Base-by-base conservation (phyloP, 2,888 invertebrate genomes). In the Autographa gamma region DNA sequence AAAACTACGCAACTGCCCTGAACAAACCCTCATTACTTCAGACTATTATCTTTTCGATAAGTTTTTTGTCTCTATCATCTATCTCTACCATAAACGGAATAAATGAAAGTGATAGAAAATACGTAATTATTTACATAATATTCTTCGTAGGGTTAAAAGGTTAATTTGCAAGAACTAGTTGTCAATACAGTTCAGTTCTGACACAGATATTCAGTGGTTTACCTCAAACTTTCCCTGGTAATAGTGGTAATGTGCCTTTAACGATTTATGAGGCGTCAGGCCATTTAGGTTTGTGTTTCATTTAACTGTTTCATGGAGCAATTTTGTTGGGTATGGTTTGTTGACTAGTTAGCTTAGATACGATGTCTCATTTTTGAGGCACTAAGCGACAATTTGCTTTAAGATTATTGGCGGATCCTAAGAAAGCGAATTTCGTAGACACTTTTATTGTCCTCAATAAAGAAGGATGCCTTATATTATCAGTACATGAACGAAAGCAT, bases 221-320 rank as follows among this genome's bases (percentile, higher is more conserved):
- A 73, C 71, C 70, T 74, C 66, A 76, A 71, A 80, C 76, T 81
- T 80, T 81, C 79, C 43, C 48, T 32, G 32, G 62, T 63, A 25
- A 25, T 25, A 78, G 67, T 54, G 59, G 65, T 66, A 73, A 68
- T 61, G 63, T 56, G 59, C 72, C 61, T 43, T 71, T 61, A 70
- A 63, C 60, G 25, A 16, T 79, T 81, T 74, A 76, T 25, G 68
- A 76, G 19, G 48, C 66, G 56, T 66, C 64, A 52, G 32, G 19
- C 43, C 56, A 79, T 71, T 69, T 60, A 67, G 69, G 74, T 74
- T 69, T 77, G 59, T 71, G 60, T 74, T 58, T 52, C 66, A n/a
- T 62, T 68, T 41, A 79, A 71, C 61, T 34, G 59, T 75, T 74
- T 67, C 64, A 38, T 56, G 31, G 38, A 11, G 66, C 25, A 13